Base-by-base conservation (phyloP, 2,113 vertebrate genomes). In the Syngnathus floridae region DNA sequence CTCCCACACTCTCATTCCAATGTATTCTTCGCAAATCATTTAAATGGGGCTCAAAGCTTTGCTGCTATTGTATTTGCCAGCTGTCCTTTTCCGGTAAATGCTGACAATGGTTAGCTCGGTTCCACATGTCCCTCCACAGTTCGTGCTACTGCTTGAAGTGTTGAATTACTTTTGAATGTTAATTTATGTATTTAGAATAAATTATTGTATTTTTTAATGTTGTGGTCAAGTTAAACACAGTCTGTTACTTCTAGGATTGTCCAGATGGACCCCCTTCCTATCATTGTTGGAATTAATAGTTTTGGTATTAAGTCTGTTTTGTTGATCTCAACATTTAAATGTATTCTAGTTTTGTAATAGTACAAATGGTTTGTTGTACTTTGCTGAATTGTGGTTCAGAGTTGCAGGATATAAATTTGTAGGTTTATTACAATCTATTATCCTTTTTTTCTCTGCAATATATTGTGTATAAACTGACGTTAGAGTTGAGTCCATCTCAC, bases 81-180 rank as follows among this genome's bases (percentile, higher is more conserved):
- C 72, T 76, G 67, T 73, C 70, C 21, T 62, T 69, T 72, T 31
- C 14, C 46, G 52, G 66, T 65, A 46, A 76, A 75, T 51, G 66
- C 71, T 70, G 72, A 65, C 62, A 71, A 64, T 21, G 66, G 14
- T 56, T 31, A 16, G 54, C 26, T 69, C 61, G 54, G 77, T 57
- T 31, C 75, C 65, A 61, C 72, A 80, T 70, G 4, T 67, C 64
- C 73, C 65, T 46, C 65, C 66, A 69, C 72, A 65, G 40, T 54
- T 79, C 69, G 64, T 48, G 81, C 86, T 88, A 67, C 83, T 71
- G 85, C 83, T 88, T 89, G 82, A 84, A 76, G 82, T 88, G 83
- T 79, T 86, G 45, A 80, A 68, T 88, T 72, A 86, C 78, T 78
- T 82, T 81, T 87, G 81, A 90, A 87, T 90, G 88, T 89, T 90